Percentiles rank a stretch among this genome's conserved stretches.
phyloP scores from a whole-genome alignment of 2,113 vertebrate species.

The Orthonyx spaldingii region DNA sequence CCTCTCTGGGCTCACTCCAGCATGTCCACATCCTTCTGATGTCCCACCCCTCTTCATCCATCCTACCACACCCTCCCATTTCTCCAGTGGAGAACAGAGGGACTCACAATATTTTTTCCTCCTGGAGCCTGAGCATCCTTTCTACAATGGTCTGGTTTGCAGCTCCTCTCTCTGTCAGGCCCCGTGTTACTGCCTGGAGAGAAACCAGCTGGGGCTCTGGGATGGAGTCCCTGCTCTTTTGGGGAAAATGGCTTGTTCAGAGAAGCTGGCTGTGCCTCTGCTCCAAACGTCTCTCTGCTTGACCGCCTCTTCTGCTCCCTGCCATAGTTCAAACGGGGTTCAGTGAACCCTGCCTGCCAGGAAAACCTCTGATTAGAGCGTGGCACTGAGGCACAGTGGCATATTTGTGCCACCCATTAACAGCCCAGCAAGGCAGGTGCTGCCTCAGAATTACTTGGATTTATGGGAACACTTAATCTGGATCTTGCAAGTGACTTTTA shows the following conservation, averaged over 20 bases:
- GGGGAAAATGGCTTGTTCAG: not conserved
- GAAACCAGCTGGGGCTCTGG: not conserved
- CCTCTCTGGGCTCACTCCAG: not conserved
- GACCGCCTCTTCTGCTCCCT: not conserved
- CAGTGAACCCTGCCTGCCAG: not conserved
- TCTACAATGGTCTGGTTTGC: not conserved
- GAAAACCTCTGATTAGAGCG: not conserved
- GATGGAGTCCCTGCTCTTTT: not conserved
- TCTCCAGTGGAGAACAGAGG: not conserved
- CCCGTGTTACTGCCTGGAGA: not conserved
- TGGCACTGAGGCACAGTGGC: not conserved
- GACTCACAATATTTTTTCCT: not conserved
- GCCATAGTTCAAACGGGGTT: not conserved
- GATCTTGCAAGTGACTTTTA: not conserved
- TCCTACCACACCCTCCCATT: not conserved
- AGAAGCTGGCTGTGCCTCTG: not conserved
- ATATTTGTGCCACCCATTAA: not conserved
- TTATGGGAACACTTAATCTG: not conserved
- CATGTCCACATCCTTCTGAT: accelerated
- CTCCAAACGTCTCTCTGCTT: not conserved
- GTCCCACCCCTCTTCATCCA: not conserved
- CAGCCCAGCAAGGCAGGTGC: not conserved
- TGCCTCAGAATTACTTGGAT: not conserved
- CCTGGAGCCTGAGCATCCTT: not conserved
- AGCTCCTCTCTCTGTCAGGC: not conserved